phyloP scores from a whole-genome alignment of 2,797 vertebrate genomes.

The Crenuchus spilurus region DNA sequence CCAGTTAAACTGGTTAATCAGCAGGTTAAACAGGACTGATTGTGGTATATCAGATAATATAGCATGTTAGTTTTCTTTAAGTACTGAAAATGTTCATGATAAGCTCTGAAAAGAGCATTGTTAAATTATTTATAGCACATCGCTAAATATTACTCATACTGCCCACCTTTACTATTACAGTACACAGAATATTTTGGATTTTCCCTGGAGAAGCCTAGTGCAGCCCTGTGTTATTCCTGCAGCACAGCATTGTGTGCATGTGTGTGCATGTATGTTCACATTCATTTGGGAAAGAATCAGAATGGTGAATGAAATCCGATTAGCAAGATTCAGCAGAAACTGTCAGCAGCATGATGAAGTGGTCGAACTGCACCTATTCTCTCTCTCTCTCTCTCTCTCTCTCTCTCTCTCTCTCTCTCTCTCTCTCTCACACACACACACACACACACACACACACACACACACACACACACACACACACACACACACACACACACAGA shows the following conservation, averaged over 20 bases:
- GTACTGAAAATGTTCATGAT: no score
- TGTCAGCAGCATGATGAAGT: slow-evolving; percentile 48
- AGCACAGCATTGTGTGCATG: neutral
- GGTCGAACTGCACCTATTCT: slow-evolving; percentile 19
- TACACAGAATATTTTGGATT: neutral
- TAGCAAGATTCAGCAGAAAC: slow-evolving; percentile 52
- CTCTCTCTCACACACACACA: slow-evolving; percentile 13
- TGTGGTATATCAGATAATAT: no score
- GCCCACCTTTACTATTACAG: no score
- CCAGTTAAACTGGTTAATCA: no score
- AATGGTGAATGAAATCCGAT: slow-evolving; percentile 50
- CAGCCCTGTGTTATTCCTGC: neutral
- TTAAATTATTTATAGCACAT: no score
- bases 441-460: neutral
- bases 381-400: no score
- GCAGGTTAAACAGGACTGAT: no score
- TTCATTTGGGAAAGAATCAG: slow-evolving; percentile 32
- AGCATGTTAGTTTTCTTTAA: no score
- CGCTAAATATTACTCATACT: no score
- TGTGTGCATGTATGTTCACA: neutral
- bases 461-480: neutral
- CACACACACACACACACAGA: slow-evolving; percentile 6
- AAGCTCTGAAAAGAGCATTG: no score
- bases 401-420: no score
- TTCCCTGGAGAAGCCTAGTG: neutral